These are phyloP conservation scores for Gnatocerus cornutus DNA, from an alignment of 2,888 invertebrate genomes.

Conservation along the genomic window DNA sequence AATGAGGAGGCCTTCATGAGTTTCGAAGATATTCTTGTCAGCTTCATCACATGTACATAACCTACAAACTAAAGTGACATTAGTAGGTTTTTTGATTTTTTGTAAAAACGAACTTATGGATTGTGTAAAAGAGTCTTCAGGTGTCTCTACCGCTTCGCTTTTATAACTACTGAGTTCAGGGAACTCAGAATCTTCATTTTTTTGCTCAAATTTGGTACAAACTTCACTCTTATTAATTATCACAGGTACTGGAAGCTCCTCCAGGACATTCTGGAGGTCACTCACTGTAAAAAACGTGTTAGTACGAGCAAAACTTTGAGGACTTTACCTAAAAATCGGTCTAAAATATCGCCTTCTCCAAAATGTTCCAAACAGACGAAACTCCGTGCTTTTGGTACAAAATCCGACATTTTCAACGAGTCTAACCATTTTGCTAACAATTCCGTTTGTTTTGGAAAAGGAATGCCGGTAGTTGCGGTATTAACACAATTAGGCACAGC, in stretches of 20 bases:
- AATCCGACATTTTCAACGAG: slow-evolving; percentile 56
- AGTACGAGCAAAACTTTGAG: slow-evolving; percentile 8
- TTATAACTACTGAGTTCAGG: too few relatives aligned
- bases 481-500: slow-evolving; percentile 65
- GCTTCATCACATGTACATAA: slow-evolving; percentile 49
- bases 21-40: slow-evolving; percentile 49
- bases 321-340: slow-evolving; percentile 29
- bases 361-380: slow-evolving; percentile 66
- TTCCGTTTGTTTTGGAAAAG: slow-evolving; percentile 61
- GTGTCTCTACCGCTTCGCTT: too few relatives aligned
- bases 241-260: slow-evolving; percentile 7
- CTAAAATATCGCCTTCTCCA: slow-evolving; percentile 50
- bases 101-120: background rate
- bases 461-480: slow-evolving; percentile 57
- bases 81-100: background rate
- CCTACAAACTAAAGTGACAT: slow-evolving; percentile 43
- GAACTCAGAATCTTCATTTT: too few relatives aligned
- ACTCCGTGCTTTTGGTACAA: slow-evolving; percentile 52
- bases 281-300: background rate
- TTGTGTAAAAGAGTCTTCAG: background rate
- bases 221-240: background rate
- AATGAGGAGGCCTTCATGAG: slow-evolving; percentile 50
- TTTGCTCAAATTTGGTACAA: background rate
- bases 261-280: slow-evolving; percentile 3
- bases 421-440: slow-evolving; percentile 61